Base-by-base conservation (phyloP, 2,888 invertebrate species). In the Cryptocephalus primarius region DNA sequence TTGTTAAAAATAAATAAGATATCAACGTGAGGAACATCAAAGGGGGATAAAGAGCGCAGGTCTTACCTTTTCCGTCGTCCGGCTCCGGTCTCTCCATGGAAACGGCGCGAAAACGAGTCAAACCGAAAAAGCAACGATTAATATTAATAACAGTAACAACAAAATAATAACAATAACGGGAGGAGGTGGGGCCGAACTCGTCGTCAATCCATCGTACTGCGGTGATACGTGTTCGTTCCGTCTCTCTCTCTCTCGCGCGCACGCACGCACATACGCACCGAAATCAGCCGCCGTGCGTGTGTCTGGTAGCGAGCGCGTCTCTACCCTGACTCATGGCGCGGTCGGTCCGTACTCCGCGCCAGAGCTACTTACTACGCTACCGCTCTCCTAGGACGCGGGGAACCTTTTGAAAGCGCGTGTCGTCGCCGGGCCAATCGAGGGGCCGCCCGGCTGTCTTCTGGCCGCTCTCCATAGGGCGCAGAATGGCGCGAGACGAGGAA, bases 31-130 rank as follows among this genome's bases (percentile, higher is more conserved):
- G 22, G 22, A 22, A 22, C 22, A 22, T 22, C 22, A 6, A 22
- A 22, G 6, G 22, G 22, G 22, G 22, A 6, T 2, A 22, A 22
- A 22, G 22, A 22, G 22, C 22, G 22, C 22, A 22, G 36, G 36
- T 22, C 61, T 55, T 55, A 65, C 65, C 63, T 62, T 58, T 60
- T 47, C 60, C 63, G 57, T 64, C 61, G 54, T 61, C 59, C 51
- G 59, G 47, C 48, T 58, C 56, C 36, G 36, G 12, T 46, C 57
- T 56, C 60, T 65, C 65, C 65, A 64, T 64, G 55, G 49, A 54
- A 48, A 44, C 48, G 22, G 22, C 22, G 42, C 42, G 47, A 46
- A 49, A 49, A 33, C 43, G 33, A 45, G 40, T 48, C 45, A 33
- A 42, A 48, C 48, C 42, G 48, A 51, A 48, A 49, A 46, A 51